phyloP scores from a whole-genome alignment of 2,797 vertebrate genomes.

The Urocyon cinereoargenteus region DNA sequence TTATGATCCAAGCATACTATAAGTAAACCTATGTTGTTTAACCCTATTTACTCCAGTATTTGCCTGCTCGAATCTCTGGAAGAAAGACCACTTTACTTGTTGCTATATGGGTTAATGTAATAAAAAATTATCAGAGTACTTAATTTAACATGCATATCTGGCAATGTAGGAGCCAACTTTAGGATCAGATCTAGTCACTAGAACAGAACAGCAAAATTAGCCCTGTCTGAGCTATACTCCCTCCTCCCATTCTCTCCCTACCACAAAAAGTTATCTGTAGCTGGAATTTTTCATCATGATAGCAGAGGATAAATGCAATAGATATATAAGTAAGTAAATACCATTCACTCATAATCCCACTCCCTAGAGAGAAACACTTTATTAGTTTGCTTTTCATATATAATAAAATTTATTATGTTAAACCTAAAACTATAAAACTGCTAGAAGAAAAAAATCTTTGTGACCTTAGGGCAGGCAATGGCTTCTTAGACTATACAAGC shows the following conservation, averaged over 20 bases:
- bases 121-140: not conserved
- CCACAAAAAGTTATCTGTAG: not conserved
- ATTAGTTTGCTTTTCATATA: conserved; percentile 6
- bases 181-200: conserved; percentile 6
- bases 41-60: not conserved
- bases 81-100: conserved; percentile 39
- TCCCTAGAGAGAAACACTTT: not conserved
- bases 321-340: not conserved
- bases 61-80: not conserved
- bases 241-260: not conserved
- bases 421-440: conserved; percentile 27
- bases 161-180: not conserved
- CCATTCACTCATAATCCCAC: not conserved
- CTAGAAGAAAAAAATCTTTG: conserved; percentile 5
- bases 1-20: not conserved
- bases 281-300: not conserved
- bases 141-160: conserved; percentile 1
- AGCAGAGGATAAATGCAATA: not conserved
- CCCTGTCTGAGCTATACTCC: not conserved
- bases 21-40: conserved; percentile 35
- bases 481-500: not conserved
- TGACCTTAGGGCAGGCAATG: not conserved
- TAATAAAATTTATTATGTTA: conserved; percentile 5
- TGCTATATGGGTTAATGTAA: not conserved
- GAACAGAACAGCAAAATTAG: not conserved